These are phyloP conservation scores for Mus pahari DNA, from an alignment of 2,113 vertebrate species.

Conservation along the genomic window DNA sequence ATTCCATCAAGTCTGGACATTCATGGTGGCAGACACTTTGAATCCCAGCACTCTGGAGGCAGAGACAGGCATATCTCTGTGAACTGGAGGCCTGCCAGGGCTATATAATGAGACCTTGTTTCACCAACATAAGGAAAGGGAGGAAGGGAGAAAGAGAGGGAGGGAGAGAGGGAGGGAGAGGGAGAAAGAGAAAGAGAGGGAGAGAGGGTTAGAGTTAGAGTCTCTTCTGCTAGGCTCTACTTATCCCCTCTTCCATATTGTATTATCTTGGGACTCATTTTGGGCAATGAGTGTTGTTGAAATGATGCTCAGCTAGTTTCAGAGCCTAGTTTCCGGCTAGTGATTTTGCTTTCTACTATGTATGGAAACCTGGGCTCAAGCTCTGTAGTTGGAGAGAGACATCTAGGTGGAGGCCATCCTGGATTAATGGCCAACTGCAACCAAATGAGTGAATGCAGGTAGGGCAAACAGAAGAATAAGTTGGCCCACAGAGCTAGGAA, in stretches of 20 bases:
- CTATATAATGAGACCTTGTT: not conserved
- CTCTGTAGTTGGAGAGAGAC: not conserved
- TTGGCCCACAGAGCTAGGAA: not conserved
- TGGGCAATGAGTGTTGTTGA: not conserved
- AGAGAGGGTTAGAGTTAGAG: too few relatives aligned
- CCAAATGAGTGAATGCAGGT: not conserved
- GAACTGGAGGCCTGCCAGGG: not conserved
- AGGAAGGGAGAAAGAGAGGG: too few relatives aligned
- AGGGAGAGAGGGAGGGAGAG: not conserved
- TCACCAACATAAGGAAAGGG: not conserved
- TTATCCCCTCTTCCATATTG: not conserved
- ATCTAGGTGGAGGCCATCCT: not conserved
- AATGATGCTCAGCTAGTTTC: not conserved
- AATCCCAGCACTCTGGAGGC: not conserved
- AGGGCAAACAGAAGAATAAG: not conserved
- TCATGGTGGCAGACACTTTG: too few relatives aligned
- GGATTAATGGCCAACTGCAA: not conserved
- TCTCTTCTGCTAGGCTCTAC: not conserved
- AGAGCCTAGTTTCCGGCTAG: not conserved
- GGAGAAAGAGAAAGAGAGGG: not conserved
- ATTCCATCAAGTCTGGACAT: not conserved
- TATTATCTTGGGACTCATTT: not conserved
- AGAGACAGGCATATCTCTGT: not conserved
- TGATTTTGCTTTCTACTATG: not conserved
- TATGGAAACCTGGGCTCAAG: not conserved